Evolutionary conservation across 2,888 invertebrate species (phyloP).

Genomic region (Galerucella nymphaeae): DNA sequence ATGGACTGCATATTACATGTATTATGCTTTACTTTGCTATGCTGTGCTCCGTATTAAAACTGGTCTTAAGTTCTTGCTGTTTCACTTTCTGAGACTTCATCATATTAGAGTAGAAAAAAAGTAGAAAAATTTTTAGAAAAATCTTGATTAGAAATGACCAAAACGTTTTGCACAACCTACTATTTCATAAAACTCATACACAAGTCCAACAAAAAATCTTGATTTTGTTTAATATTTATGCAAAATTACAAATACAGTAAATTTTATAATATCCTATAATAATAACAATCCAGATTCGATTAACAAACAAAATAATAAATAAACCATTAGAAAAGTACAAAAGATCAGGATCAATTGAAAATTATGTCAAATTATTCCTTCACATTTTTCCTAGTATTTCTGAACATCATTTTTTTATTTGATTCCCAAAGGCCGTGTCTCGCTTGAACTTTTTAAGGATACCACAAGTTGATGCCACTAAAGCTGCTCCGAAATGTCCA

Average conservation of each 20-base stretch:
- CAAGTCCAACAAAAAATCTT: constrained; percentile 1
- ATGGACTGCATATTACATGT: constrained; percentile 4
- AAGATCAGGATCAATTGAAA: no score
- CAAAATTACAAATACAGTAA: no score
- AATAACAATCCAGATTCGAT: no score
- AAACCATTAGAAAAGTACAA: no score
- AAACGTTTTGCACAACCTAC: constrained; percentile 23
- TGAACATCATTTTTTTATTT: no score
- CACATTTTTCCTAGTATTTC: no score
- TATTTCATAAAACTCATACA: constrained; percentile 1
- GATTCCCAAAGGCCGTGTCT: background rate
- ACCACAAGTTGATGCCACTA: background rate
- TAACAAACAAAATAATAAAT: no score
- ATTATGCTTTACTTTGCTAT: constrained; percentile 48
- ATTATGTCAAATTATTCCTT: no score
- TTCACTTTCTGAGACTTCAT: constrained; percentile 52
- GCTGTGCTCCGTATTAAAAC: constrained; percentile 60
- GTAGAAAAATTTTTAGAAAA: constrained; percentile 47
- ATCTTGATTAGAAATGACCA: constrained; percentile 40
- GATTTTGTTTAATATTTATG: no score
- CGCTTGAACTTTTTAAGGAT: background rate
- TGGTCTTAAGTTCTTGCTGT: constrained; percentile 46
- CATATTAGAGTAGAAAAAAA: constrained; percentile 55
- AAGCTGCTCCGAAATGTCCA: background rate
- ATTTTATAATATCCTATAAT: no score